Conservation (phyloP, 2,113 vertebrate genomes). For the Zosterops japonicus region DNA sequence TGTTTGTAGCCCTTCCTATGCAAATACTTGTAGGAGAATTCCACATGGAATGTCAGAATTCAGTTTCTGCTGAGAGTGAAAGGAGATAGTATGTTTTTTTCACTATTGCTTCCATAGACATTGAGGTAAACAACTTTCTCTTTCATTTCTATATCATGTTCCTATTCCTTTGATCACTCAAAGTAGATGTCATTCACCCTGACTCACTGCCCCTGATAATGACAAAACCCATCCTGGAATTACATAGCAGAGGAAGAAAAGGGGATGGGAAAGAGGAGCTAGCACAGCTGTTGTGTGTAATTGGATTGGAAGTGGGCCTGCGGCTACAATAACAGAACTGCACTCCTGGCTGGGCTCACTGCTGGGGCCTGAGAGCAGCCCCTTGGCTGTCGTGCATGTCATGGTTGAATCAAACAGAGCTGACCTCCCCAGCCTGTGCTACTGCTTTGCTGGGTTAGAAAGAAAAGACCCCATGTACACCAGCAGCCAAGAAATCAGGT, state of each 20-base stretch:
- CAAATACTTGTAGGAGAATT: not conserved
- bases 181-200: not conserved
- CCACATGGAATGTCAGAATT: not conserved
- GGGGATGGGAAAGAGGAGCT: conserved; percentile 4
- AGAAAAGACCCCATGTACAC: not conserved
- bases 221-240: conserved; percentile 3
- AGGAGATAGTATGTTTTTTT: not conserved
- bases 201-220: not conserved
- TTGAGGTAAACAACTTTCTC: not conserved
- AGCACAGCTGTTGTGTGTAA: conserved; percentile 38
- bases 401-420: conserved; percentile 11
- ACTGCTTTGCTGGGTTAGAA: not conserved
- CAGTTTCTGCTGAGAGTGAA: not conserved
- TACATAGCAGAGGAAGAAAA: not conserved
- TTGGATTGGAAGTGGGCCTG: conserved; percentile 64
- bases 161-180: not conserved
- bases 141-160: not conserved
- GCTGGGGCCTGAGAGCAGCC: conserved; percentile 24
- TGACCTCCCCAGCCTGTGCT: not conserved
- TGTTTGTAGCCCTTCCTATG: not conserved
- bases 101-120: not conserved
- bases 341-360: not conserved
- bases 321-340: conserved; percentile 16
- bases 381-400: not conserved
- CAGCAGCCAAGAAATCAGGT: not conserved